phyloP scores from a whole-genome alignment of 2,888 invertebrate species.

The Antitype chi region DNA sequence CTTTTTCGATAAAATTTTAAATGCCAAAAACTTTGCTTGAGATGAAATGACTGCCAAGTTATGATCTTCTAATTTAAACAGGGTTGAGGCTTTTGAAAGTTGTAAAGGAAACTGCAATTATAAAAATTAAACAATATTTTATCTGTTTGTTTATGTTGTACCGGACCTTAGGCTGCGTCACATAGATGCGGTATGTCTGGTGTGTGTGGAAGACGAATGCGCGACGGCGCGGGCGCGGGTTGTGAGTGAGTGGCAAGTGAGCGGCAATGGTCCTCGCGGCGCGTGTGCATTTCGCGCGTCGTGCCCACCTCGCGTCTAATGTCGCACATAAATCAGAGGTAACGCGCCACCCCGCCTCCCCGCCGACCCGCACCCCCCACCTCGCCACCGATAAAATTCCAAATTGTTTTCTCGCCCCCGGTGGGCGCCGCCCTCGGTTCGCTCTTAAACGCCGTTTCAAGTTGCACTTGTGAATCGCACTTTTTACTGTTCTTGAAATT shows the following conservation, averaged over 20 bases:
- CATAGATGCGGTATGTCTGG: neutral
- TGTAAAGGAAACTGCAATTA: neutral
- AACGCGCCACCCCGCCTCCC: constrained; percentile 77
- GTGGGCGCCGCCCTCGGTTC: constrained; percentile 89
- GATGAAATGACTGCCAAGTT: constrained; percentile 37
- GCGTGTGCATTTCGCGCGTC: constrained; percentile 85
- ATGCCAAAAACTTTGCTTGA: constrained; percentile 34
- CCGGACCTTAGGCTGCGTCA: neutral
- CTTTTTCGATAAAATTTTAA: constrained; percentile 66
- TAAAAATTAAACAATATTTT: neutral
- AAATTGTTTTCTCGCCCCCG: constrained; percentile 90
- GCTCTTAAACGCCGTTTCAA: constrained; percentile 90
- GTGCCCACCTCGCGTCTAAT: constrained; percentile 83
- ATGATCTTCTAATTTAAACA: constrained; percentile 29
- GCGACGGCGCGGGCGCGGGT: constrained; percentile 54
- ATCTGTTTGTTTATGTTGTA: neutral
- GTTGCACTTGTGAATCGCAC: constrained; percentile 90
- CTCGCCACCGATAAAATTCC: constrained; percentile 88
- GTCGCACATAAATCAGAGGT: constrained; percentile 88
- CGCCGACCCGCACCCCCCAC: constrained; percentile 75
- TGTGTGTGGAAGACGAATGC: constrained; percentile 30
- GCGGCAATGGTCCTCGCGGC: constrained; percentile 78
- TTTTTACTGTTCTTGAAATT: constrained; percentile 90
- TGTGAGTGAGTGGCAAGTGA: constrained; percentile 71
- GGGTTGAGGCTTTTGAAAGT: neutral